Evolutionary conservation across 2,113 vertebrate species (phyloP), one percentile per base, ranked within the genome.

Genomic region (Holacanthus passer): DNA sequence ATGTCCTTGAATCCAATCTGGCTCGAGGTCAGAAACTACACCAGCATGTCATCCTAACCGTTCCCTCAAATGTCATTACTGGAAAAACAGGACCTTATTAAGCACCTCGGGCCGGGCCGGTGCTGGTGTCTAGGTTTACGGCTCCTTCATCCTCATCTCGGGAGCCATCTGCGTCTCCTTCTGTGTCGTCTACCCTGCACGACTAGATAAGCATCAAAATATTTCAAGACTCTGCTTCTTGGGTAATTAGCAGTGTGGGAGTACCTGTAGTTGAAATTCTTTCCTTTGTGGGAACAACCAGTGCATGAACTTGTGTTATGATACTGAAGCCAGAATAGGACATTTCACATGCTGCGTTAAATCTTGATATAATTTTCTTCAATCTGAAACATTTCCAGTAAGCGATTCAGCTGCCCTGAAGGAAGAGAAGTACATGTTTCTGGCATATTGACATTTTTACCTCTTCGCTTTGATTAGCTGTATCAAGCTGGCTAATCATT

Each of bases 401-500:
- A 62, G 66, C 3, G 4, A 27, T 24, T 70, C n/a, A 47, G 50
- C 55, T 52, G 16, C 24, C 14, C 19, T 5, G 27, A 13, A 37
- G 37, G 9, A 60, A 7, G n/a, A 52, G 35, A 29, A 17, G 14
- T 10, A 14, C 22, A 64, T 5, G 8, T 67, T 71, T 71, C 50
- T 77, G 66, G 71, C 56, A 48, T 43, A 62, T 81, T 92, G 85
- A 91, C 39, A 20, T 73, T 83, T 79, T 72, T 70, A 79, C 59
- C 64, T 66, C 62, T 81, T 71, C 29, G 17, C 41, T 85, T 80
- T 90, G 77, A 87, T 81, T 58, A 67, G 31, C 68, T 62, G 39
- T 74, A 58, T 86, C 72, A 77, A 14, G 27, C 65, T 77, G 80
- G 92, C 87, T 87, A 93, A 93, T 94, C 76, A 94, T 93, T 93